Evolutionary conservation across 1,140 invertebrate species (phyloP).

Genomic region (Patella vulgata): DNA sequence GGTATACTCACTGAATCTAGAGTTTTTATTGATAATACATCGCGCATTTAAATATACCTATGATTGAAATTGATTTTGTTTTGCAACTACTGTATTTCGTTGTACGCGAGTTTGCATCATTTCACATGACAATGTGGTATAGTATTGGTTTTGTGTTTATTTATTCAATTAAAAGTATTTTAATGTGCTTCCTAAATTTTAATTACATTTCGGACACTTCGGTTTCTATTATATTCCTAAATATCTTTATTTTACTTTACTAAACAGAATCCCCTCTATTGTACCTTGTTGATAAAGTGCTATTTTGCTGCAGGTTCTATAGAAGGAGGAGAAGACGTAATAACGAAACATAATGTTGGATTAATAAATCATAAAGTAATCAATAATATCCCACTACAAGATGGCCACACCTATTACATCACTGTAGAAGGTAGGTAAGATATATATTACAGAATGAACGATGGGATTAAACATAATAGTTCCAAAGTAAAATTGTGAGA

Average conservation of each 20-base stretch:
- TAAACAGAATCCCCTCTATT: neutral
- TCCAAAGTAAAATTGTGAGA: no score
- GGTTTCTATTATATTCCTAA: neutral
- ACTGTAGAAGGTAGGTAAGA: slow-evolving; percentile 34
- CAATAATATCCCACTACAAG: slow-evolving; percentile 37
- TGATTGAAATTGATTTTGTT: no score
- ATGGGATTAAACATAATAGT: no score
- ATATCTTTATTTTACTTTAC: neutral
- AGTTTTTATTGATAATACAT: neutral
- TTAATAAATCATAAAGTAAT: slow-evolving; percentile 35
- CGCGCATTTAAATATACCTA: neutral
- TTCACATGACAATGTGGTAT: no score
- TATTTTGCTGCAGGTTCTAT: slow-evolving; percentile 28
- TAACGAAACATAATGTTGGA: slow-evolving; percentile 36
- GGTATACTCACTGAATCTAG: no score
- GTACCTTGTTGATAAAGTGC: neutral
- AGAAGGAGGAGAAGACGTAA: slow-evolving; percentile 34
- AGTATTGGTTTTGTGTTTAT: no score
- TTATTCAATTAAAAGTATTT: no score
- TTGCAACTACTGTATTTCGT: no score
- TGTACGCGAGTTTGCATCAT: no score
- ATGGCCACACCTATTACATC: slow-evolving; percentile 47
- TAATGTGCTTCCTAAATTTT: neutral
- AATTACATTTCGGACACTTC: neutral
- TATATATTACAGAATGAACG: neutral